These are phyloP conservation scores for Hetaerina titia DNA, from an alignment of 2,888 invertebrate genomes.

Conservation along the genomic window DNA sequence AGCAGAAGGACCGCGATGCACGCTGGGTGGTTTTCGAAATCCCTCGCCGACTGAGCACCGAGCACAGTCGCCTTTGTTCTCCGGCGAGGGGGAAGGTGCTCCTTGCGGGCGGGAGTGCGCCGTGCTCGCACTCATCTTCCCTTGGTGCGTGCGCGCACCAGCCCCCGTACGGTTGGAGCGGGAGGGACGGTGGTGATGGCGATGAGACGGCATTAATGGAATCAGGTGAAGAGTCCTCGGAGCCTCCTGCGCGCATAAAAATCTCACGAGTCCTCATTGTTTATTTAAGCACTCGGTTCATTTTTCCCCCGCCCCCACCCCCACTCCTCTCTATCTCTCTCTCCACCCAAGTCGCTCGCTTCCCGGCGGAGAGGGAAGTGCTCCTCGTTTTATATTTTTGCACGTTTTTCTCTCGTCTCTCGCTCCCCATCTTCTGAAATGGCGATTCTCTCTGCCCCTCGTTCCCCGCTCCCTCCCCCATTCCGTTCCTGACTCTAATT, in stretches of 20 bases:
- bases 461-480: neutral
- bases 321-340: neutral
- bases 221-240: constrained; percentile 53
- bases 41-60: no score
- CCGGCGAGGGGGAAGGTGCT: no score
- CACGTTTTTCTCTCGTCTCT: neutral
- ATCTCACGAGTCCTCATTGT: constrained; percentile 50
- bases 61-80: no score
- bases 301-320: neutral
- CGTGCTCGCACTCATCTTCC: no score
- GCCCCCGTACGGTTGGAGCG: neutral
- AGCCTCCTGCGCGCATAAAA: constrained; percentile 33
- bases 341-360: neutral
- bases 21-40: no score
- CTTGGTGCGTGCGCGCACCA: no score
- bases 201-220: constrained; percentile 44
- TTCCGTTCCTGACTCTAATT: neutral
- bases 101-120: no score
- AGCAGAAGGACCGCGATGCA: no score
- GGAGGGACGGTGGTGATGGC: neutral
- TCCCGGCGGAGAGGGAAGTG: neutral
- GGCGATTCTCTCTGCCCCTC: neutral
- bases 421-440: neutral
- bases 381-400: neutral
- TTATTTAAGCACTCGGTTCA: constrained; percentile 47